phyloP scores from a whole-genome alignment of 1,140 invertebrate genomes.

The Lutraria rhynchaena region DNA sequence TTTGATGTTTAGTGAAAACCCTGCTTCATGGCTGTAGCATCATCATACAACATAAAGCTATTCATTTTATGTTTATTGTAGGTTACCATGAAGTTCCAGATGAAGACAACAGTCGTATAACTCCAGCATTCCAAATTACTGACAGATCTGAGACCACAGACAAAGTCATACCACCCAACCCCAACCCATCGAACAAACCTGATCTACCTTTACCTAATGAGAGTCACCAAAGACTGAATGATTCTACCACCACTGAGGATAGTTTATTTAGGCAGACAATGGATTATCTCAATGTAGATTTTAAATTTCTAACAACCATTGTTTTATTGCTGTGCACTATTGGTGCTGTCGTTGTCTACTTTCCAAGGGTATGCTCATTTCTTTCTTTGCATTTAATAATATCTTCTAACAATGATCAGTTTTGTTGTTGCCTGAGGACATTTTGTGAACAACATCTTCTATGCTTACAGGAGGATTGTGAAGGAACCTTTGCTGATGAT shows the following conservation, averaged over 20 bases:
- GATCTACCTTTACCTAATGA: slow-evolving; percentile 24
- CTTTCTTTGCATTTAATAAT: too few species aligned
- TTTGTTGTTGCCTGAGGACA: too few species aligned
- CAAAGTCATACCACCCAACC: slow-evolving; percentile 46
- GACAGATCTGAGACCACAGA: slow-evolving; percentile 76
- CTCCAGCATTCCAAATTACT: slow-evolving; percentile 84
- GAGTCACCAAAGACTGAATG: slow-evolving; percentile 19
- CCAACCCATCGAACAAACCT: slow-evolving; percentile 37
- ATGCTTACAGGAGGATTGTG: too few species aligned
- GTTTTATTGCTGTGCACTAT: slow-evolving; percentile 68
- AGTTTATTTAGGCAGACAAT: slow-evolving; percentile 21
- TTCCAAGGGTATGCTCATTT: slow-evolving; percentile 69
- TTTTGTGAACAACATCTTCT: too few species aligned
- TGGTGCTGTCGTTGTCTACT: slow-evolving; percentile 71
- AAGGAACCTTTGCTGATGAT: too few species aligned
- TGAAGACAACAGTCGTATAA: slow-evolving; percentile 77
- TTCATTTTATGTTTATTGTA: too few species aligned
- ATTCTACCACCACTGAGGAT: slow-evolving; percentile 17
- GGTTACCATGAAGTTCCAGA: slow-evolving; percentile 92
- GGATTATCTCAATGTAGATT: slow-evolving; percentile 62
- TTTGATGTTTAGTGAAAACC: too few species aligned
- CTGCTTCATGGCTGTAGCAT: too few species aligned
- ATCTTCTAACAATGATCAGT: too few species aligned
- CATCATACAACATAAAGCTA: too few species aligned
- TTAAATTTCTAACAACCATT: slow-evolving; percentile 73